Evolutionary conservation across 2,797 vertebrate species (phyloP).

Genomic region (Graptemys geographica): DNA sequence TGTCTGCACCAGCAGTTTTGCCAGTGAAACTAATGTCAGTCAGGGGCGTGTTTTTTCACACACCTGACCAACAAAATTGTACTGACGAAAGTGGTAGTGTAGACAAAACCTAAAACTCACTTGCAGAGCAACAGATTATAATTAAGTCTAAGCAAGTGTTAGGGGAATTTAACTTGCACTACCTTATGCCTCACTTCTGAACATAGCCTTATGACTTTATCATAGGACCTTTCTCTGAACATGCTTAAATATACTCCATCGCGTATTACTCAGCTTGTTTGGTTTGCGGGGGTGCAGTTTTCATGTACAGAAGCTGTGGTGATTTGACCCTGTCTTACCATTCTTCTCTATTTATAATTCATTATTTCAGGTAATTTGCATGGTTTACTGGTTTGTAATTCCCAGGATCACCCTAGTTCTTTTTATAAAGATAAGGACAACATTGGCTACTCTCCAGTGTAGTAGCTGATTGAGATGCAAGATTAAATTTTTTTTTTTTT

Average conservation of each 20-base stretch:
- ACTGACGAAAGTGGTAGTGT: no score
- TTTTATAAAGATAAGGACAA: not conserved
- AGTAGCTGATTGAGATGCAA: not conserved
- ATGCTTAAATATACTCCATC: not conserved
- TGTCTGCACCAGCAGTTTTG: no score
- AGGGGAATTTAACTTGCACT: not conserved
- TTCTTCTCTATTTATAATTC: not conserved
- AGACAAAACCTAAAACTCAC: not conserved
- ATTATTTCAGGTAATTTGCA: not conserved
- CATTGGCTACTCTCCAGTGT: not conserved
- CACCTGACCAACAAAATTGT: no score
- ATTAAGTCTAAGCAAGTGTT: not conserved
- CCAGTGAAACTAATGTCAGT: no score
- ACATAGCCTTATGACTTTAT: not conserved
- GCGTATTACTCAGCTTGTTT: not conserved
- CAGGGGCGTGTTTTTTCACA: no score
- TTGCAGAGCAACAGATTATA: not conserved
- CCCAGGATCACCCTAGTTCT: rapidly evolving
- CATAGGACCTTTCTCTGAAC: not conserved
- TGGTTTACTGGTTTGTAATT: not conserved
- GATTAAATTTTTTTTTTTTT: not conserved
- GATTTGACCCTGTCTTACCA: not conserved
- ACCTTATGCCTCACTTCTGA: not conserved
- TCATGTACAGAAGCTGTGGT: not conserved
- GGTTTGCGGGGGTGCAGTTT: not conserved